Evolutionary conservation across 2,113 vertebrate species (phyloP).

Genomic region (Aegypius monachus): DNA sequence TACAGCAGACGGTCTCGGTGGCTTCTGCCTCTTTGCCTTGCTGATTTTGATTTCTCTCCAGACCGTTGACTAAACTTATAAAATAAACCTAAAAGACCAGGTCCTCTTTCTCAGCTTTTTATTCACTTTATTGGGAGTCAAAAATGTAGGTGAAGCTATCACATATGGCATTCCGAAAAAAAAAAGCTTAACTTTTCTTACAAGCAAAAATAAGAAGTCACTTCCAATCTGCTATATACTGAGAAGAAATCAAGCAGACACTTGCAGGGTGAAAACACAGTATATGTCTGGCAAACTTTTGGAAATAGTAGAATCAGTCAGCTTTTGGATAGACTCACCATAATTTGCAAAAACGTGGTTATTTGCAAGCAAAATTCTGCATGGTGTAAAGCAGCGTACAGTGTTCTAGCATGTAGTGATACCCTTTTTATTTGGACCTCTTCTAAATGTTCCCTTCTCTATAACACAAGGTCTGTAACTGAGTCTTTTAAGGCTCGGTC

Average conservation of each 20-base stretch:
- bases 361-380: background rate
- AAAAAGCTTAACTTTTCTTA: background rate
- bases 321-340: background rate
- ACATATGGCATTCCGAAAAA: background rate
- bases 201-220: background rate
- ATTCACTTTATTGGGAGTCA: background rate
- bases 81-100: background rate
- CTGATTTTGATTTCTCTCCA: background rate
- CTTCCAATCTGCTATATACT: background rate
- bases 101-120: background rate
- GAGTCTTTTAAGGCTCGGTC: slow-evolving; percentile 34
- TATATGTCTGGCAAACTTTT: background rate
- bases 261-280: accelerated
- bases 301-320: background rate
- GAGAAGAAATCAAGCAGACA: background rate
- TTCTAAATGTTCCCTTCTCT: background rate
- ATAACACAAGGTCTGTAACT: background rate
- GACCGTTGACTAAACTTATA: background rate
- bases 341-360: background rate
- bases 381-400: background rate
- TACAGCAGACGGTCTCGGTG: background rate
- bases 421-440: background rate
- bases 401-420: background rate
- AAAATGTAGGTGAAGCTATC: background rate
- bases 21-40: background rate